A percentile compares a stretch with the other conserved stretches of the same genome.
These are phyloP conservation scores for Casuarius casuarius DNA, from an alignment of 2,113 vertebrate species.

Conservation along the genomic window DNA sequence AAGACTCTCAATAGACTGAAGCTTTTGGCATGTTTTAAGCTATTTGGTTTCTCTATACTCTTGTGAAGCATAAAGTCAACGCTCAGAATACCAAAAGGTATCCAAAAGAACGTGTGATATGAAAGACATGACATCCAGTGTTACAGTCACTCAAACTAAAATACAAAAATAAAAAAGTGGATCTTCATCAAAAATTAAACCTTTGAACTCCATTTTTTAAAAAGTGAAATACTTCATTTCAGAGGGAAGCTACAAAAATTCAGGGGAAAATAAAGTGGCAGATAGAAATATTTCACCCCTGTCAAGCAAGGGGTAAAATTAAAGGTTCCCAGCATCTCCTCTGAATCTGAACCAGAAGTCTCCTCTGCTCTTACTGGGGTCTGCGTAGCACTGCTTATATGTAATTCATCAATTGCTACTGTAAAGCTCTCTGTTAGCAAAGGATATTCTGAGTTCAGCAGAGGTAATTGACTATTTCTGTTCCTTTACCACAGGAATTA, in stretches of 20 bases:
- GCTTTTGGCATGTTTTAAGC: neutral
- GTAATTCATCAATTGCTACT: neutral
- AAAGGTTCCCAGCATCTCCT: neutral
- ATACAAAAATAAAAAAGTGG: neutral
- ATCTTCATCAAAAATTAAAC: neutral
- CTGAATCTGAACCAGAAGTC: neutral
- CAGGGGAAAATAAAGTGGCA: neutral
- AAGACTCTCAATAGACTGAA: neutral
- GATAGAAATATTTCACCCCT: neutral
- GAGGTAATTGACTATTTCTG: neutral
- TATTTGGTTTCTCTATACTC: neutral
- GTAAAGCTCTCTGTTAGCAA: neutral
- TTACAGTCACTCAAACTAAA: neutral
- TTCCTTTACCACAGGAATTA: neutral
- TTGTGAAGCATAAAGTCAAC: neutral
- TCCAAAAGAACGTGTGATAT: neutral
- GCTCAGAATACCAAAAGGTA: neutral
- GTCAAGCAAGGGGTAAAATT: neutral
- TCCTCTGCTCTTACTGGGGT: neutral
- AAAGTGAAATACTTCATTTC: neutral
- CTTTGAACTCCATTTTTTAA: neutral
- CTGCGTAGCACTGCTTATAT: neutral
- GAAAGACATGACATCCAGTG: neutral
- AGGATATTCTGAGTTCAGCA: neutral
- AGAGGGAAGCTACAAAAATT: neutral